phyloP scores from a whole-genome alignment of 2,888 invertebrate genomes.

The Hydropsyche betteni region DNA sequence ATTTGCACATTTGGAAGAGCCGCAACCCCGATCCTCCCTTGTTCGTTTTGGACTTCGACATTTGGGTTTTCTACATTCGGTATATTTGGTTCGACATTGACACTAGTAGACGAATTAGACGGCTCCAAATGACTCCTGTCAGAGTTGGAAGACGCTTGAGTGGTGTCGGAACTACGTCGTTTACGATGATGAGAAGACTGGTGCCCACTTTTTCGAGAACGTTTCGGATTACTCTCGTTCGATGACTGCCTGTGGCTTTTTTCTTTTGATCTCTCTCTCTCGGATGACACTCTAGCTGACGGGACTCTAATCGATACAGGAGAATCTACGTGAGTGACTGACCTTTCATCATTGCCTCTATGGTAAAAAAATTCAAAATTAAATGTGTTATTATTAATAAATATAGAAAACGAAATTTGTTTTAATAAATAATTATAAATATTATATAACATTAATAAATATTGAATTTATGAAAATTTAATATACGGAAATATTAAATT shows the following conservation, averaged over 20 bases:
- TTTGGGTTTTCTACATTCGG: constrained; percentile 4
- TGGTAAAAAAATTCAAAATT: too few relatives aligned
- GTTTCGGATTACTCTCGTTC: constrained; percentile 7
- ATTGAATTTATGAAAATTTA: too few relatives aligned
- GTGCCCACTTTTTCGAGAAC: constrained; percentile 4
- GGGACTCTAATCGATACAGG: too few relatives aligned
- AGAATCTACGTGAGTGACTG: too few relatives aligned
- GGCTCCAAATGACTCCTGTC: constrained; percentile 3
- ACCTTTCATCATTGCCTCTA: too few relatives aligned
- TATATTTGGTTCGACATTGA: neutral
- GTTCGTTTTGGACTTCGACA: neutral
- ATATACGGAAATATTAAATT: too few relatives aligned
- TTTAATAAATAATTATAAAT: too few relatives aligned
- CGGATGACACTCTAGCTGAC: neutral
- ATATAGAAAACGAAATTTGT: too few relatives aligned
- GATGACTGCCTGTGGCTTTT: neutral
- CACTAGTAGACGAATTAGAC: neutral
- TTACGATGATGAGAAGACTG: neutral
- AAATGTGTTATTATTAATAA: too few relatives aligned
- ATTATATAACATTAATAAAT: too few relatives aligned
- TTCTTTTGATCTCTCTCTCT: neutral
- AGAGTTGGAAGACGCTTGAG: constrained; percentile 12
- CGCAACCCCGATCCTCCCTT: constrained; percentile 60
- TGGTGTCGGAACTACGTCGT: constrained; percentile 15
- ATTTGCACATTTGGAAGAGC: constrained; percentile 55